Percentiles rank a stretch among this genome's conserved stretches.
These are phyloP conservation scores for Oceanites oceanicus DNA, from an alignment of 2,113 vertebrate species.

Conservation along the genomic window DNA sequence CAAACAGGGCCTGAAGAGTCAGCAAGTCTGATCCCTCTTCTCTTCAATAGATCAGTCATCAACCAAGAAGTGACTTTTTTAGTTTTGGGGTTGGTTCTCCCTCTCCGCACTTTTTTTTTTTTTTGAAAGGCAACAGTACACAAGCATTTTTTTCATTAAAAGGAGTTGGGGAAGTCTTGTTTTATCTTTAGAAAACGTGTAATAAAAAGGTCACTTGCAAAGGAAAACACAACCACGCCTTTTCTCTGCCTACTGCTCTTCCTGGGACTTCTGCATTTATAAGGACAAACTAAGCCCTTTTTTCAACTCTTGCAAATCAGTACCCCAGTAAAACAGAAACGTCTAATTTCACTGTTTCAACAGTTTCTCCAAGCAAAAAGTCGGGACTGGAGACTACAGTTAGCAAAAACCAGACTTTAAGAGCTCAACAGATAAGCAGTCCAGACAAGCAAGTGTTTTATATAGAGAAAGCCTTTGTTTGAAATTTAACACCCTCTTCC, in stretches of 20 bases:
- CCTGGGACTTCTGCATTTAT: not conserved
- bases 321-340: not conserved
- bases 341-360: not conserved
- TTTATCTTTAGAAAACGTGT: not conserved
- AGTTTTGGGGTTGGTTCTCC: not conserved
- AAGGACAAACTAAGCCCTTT: not conserved
- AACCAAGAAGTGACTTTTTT: not conserved
- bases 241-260: not conserved
- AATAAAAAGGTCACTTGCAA: not conserved
- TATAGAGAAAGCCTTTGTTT: slow-evolving; percentile 13
- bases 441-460: not conserved
- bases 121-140: not conserved
- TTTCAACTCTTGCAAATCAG: not conserved
- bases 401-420: not conserved
- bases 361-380: not conserved
- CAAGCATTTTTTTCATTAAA: not conserved
- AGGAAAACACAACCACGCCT: not conserved
- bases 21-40: not conserved
- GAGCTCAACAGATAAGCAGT: slow-evolving; percentile 28
- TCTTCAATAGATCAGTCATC: not conserved
- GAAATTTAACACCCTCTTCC: slow-evolving; percentile 38
- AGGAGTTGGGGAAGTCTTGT: not conserved
- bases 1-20: not conserved
- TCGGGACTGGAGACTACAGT: not conserved
- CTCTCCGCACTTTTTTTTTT: not conserved